A percentile compares a stretch with the other conserved stretches of the same genome.
Conservation (phyloP, 2,888 invertebrate species). For the Allolobophora icterica region DNA sequence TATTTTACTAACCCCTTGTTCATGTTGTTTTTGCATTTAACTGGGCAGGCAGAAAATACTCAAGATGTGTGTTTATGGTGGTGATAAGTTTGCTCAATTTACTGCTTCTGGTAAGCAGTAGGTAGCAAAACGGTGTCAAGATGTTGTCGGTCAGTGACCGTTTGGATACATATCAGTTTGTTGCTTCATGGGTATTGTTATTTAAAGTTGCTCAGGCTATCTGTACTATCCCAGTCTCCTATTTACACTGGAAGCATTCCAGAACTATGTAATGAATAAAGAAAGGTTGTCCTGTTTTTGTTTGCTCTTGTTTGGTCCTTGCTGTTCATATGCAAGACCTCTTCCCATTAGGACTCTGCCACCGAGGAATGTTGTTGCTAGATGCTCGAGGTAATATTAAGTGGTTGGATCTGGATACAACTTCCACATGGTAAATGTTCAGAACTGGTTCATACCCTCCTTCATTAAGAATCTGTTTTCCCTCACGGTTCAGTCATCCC, state of each 20-base stretch:
- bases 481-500: background rate
- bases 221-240: background rate
- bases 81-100: background rate
- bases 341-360: background rate
- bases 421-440: background rate
- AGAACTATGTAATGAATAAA: background rate
- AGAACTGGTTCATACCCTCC: background rate
- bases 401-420: background rate
- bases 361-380: background rate
- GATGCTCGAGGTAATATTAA: background rate
- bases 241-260: background rate
- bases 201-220: background rate
- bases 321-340: background rate
- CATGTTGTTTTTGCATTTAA: slow-evolving; percentile 13
- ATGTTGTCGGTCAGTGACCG: background rate
- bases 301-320: background rate
- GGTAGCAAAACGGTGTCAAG: background rate
- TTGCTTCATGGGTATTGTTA: background rate
- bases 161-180: slow-evolving; percentile 17
- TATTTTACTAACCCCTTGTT: slow-evolving; percentile 17
- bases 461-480: background rate
- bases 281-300: background rate
- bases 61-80: background rate
- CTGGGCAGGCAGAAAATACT: too few species aligned
- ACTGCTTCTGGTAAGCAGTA: slow-evolving; percentile 6